phyloP scores from a whole-genome alignment of 2,797 vertebrate species.

The Spinibarbus caldwelli region DNA sequence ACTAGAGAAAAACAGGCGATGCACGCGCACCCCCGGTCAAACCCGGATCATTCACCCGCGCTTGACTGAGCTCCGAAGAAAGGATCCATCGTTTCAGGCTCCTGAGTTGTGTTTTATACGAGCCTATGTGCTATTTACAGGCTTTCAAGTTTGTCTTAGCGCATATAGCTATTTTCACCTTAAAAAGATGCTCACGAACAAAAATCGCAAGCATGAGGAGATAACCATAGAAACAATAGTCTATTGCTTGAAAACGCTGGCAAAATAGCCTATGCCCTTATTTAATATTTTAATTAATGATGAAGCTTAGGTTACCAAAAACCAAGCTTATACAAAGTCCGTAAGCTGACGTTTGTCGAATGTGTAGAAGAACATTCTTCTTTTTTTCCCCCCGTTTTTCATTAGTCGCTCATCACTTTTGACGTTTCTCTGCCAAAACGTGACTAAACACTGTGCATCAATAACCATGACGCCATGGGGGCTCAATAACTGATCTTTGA shows the following conservation, averaged over 20 bases:
- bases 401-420: background rate
- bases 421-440: background rate
- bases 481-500: conserved; percentile 76
- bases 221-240: background rate
- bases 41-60: conserved; percentile 61
- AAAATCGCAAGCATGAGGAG: background rate
- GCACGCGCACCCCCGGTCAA: conserved; percentile 51
- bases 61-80: conserved; percentile 61
- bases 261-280: background rate
- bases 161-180: background rate
- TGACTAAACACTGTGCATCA: conserved; percentile 37
- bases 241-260: too few species aligned
- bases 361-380: too few species aligned
- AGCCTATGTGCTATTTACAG: background rate
- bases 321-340: background rate
- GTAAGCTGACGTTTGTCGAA: background rate
- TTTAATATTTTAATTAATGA: background rate
- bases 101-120: background rate
- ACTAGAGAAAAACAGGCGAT: conserved; percentile 46
- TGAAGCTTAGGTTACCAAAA: background rate
- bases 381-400: background rate
- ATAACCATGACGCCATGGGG: conserved; percentile 49
- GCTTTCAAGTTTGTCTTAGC: background rate
- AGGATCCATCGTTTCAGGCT: conserved; percentile 41
- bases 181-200: background rate